Evolutionary conservation across 1,140 invertebrate species (phyloP).

Genomic region (Conus betulinus): DNA sequence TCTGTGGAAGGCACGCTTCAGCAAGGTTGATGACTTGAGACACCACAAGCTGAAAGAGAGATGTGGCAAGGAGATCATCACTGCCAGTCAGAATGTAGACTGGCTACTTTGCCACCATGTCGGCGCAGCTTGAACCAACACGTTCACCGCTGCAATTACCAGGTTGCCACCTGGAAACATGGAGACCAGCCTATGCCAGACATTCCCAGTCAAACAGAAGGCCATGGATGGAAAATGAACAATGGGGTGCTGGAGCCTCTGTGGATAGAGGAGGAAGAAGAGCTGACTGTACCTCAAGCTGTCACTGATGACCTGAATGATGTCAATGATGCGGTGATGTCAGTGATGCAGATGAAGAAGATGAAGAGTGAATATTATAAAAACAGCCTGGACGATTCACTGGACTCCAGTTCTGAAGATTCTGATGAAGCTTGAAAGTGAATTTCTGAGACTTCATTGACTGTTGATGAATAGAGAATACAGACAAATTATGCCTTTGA

Average conservation of each 20-base stretch:
- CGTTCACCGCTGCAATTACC: not conserved
- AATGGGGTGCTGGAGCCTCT: not conserved
- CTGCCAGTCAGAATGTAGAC: not conserved
- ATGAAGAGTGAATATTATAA: no score
- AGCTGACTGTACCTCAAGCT: not conserved
- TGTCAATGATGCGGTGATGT: no score
- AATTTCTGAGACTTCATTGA: no score
- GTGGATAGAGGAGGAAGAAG: not conserved
- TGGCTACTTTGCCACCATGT: not conserved
- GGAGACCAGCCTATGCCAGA: not conserved
- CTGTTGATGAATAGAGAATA: no score
- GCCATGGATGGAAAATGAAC: not conserved
- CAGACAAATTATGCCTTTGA: no score
- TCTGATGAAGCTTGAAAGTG: no score
- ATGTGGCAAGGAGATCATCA: not conserved
- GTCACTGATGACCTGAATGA: no score
- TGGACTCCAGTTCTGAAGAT: no score
- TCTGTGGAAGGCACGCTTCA: no score
- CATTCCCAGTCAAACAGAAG: not conserved
- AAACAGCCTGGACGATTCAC: no score
- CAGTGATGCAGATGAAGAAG: no score
- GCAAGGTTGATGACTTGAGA: conserved; percentile 21
- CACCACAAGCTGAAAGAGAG: no score
- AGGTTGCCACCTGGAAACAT: not conserved
- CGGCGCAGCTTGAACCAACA: not conserved